Base-by-base conservation (phyloP, 2,113 vertebrate species). In the Ia io region DNA sequence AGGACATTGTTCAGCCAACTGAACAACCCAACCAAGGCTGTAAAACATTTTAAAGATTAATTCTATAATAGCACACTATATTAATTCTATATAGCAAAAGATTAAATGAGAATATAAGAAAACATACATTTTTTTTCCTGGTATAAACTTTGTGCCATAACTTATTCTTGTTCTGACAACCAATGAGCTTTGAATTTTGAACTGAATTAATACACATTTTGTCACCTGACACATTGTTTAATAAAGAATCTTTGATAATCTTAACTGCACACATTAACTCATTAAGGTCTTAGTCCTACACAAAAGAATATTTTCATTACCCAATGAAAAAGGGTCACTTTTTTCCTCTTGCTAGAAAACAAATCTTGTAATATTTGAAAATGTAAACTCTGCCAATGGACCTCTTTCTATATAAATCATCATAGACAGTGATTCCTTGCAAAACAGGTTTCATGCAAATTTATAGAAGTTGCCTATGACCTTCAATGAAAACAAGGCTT, bases 391-490 rank as follows among this genome's bases (percentile, higher is more conserved):
- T 95, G 53, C 40, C 91, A 69, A 2, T 49, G 67, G 61, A 85
- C 53, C 78, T 37, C 56, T 90, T 80, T 65, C n/a, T 91, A 69
- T 92, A 56, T 84, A 90, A 69, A n/a, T n/a, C n/a, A 86, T 91
- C 63, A 9, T 30, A 91, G 93, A 56, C 35, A 87, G 53, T 67
- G 71, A 87, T 93, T 96, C 65, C 89, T 94, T 96, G 91, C 74
- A 97, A 92, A 96, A 95, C 90, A 96, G 87, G 87, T 94, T 97
- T 97, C 84, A 78, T 93, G 71, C 65, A 96, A 84, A 95, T 96
- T 96, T 93, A 96, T 87, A 49, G 89, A 90, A 94, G 61, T 73
- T 77, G 40, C 32, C 61, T n/a, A 44, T 93, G 84, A 91, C 95
- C 87, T 94, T 92, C 69, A 85, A 28, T 88, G 89, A 94, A 88